These are phyloP conservation scores for Leptosomus discolor DNA, from an alignment of 2,113 vertebrate genomes.

Conservation along the genomic window DNA sequence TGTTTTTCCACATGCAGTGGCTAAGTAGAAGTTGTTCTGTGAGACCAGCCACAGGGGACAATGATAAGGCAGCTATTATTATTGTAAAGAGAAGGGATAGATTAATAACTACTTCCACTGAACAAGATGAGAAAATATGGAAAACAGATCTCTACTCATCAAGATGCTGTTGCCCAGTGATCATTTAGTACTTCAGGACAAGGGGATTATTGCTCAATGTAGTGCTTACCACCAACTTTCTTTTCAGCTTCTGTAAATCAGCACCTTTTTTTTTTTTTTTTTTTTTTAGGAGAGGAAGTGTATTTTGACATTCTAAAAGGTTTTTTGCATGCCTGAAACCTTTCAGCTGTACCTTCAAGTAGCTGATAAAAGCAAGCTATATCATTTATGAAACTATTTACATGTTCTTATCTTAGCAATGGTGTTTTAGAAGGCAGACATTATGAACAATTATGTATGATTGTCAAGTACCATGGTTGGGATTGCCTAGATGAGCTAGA, in stretches of 20 bases:
- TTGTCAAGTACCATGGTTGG: neutral
- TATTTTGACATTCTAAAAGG: neutral
- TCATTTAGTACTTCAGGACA: neutral
- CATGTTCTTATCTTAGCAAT: neutral
- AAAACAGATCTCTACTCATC: neutral
- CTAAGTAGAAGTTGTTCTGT: neutral
- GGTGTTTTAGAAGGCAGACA: neutral
- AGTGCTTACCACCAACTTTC: neutral
- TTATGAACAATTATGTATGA: neutral
- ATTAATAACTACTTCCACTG: neutral
- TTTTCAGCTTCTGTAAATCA: neutral
- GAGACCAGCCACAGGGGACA: neutral
- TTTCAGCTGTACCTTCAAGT: neutral
- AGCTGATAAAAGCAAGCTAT: neutral
- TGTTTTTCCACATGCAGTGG: neutral
- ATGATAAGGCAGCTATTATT: neutral
- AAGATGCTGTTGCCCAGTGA: neutral
- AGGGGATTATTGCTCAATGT: neutral
- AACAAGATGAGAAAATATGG: neutral
- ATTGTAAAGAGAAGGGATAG: neutral
- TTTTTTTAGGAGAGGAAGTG: neutral
- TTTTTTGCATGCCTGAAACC: neutral
- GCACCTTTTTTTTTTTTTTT: neutral
- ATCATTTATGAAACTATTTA: neutral
- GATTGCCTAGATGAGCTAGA: neutral